A percentile compares a stretch with the other conserved stretches of the same genome.
Evolutionary conservation across 2,888 invertebrate genomes (phyloP).

Genomic region (Eristalis tenax): DNA sequence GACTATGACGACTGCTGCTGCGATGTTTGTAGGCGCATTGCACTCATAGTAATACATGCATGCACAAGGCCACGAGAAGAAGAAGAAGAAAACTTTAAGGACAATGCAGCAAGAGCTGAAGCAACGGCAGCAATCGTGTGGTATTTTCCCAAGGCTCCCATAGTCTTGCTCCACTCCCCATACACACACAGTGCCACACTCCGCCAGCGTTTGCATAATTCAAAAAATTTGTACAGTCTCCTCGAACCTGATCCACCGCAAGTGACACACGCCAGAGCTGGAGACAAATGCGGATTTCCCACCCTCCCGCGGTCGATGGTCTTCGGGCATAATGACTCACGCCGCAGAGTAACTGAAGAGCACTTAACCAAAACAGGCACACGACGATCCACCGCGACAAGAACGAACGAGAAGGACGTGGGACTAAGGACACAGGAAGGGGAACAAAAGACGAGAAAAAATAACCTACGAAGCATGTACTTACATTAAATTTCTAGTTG

Average conservation of each 20-base stretch:
- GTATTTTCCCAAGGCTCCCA: no score
- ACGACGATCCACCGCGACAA: neutral
- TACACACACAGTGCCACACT: neutral
- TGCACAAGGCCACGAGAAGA: slow-evolving; percentile 39
- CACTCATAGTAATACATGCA: slow-evolving; percentile 51
- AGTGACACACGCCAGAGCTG: slow-evolving; percentile 7
- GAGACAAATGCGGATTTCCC: slow-evolving; percentile 59
- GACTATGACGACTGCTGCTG: slow-evolving; percentile 31
- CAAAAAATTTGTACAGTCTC: slow-evolving; percentile 1
- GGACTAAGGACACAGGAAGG: neutral
- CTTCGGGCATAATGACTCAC: slow-evolving; percentile 42
- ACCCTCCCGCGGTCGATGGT: slow-evolving; percentile 10
- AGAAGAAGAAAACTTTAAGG: slow-evolving; percentile 53
- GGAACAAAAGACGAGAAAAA: neutral
- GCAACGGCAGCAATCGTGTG: neutral
- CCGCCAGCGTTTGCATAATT: neutral
- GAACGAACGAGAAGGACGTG: neutral
- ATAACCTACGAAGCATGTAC: slow-evolving; percentile 12
- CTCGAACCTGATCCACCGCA: slow-evolving; percentile 31
- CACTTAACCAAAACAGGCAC: slow-evolving; percentile 38
- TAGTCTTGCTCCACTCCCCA: neutral
- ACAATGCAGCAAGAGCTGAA: slow-evolving; percentile 44
- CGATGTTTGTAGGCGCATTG: slow-evolving; percentile 62
- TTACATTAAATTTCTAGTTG: slow-evolving; percentile 70
- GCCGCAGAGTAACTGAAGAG: slow-evolving; percentile 26